Conservation (phyloP, 2,888 invertebrate genomes). For the Tachina grossa region DNA sequence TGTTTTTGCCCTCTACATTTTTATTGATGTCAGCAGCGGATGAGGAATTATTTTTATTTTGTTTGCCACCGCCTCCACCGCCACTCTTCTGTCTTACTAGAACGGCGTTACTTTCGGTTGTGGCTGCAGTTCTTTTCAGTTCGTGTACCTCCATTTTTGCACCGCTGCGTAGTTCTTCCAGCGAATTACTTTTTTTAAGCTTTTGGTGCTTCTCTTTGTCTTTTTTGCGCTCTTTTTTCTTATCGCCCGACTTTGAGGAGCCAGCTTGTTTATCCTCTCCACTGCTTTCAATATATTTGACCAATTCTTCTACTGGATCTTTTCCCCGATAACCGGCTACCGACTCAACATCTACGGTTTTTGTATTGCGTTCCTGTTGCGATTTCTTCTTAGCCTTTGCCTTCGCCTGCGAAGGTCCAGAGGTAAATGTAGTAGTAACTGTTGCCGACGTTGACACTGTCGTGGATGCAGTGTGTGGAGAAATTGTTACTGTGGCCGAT, state of each 20-base stretch:
- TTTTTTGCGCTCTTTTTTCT: constrained; percentile 83
- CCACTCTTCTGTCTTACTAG: constrained; percentile 79
- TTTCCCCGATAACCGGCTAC: constrained; percentile 91
- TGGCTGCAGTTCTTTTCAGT: constrained; percentile 80
- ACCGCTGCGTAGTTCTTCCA: constrained; percentile 90
- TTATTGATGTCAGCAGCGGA: constrained; percentile 79
- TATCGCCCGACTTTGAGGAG: constrained; percentile 72
- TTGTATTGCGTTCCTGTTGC: constrained; percentile 84
- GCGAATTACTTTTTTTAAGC: constrained; percentile 88
- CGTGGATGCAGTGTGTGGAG: constrained; percentile 83
- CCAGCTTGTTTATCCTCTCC: constrained; percentile 80
- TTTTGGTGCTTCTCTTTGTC: constrained; percentile 82
- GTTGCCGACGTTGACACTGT: constrained; percentile 83
- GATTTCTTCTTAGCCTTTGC: constrained; percentile 84
- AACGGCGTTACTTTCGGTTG: constrained; percentile 79
- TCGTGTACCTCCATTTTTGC: constrained; percentile 89
- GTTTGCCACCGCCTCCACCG: constrained; percentile 72
- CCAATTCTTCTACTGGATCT: constrained; percentile 89
- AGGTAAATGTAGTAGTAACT: constrained; percentile 77
- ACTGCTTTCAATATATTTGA: constrained; percentile 90
- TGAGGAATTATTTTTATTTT: constrained; percentile 77
- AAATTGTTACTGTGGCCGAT: constrained; percentile 71
- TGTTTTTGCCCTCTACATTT: constrained; percentile 74
- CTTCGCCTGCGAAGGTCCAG: constrained; percentile 85
- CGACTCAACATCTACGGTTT: constrained; percentile 84